These are phyloP conservation scores for Columba livia DNA, from an alignment of 2,113 vertebrate species.

Conservation along the genomic window DNA sequence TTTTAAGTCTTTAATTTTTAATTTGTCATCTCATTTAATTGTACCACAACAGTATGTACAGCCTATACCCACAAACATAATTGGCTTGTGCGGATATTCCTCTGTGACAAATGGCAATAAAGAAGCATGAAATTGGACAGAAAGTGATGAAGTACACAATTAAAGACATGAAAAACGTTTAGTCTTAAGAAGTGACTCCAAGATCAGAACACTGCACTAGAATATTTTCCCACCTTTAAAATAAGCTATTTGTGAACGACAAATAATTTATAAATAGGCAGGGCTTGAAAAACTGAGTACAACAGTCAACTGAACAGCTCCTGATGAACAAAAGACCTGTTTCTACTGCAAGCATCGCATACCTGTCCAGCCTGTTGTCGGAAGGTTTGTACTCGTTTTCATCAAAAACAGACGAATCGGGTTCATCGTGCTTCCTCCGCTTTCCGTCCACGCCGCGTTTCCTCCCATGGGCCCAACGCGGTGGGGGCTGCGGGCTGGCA, in stretches of 20 bases:
- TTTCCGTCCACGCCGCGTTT: conserved; percentile 85
- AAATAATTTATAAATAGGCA: fast-evolving
- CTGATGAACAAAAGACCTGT: fast-evolving
- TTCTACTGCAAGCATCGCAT: fast-evolving
- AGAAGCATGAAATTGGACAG: neutral
- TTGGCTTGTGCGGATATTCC: neutral
- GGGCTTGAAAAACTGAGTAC: fast-evolving
- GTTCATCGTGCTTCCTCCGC: conserved; percentile 60
- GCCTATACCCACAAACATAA: fast-evolving
- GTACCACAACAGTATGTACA: neutral
- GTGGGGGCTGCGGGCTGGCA: conserved; percentile 61
- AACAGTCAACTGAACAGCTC: fast-evolving
- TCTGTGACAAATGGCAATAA: neutral
- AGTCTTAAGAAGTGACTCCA: neutral
- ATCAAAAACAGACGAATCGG: neutral
- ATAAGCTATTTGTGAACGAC: fast-evolving
- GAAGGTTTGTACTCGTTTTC: neutral
- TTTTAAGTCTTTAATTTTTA: neutral
- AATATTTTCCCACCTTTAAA: neutral
- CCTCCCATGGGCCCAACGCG: conserved; percentile 82
- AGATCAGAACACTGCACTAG: neutral
- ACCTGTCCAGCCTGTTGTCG: conserved; percentile 73
- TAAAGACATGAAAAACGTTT: fast-evolving
- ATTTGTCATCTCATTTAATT: neutral
- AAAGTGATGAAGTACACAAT: fast-evolving